Evolutionary conservation across 2,797 vertebrate genomes (phyloP).

Genomic region (Hafferia zeledoni): DNA sequence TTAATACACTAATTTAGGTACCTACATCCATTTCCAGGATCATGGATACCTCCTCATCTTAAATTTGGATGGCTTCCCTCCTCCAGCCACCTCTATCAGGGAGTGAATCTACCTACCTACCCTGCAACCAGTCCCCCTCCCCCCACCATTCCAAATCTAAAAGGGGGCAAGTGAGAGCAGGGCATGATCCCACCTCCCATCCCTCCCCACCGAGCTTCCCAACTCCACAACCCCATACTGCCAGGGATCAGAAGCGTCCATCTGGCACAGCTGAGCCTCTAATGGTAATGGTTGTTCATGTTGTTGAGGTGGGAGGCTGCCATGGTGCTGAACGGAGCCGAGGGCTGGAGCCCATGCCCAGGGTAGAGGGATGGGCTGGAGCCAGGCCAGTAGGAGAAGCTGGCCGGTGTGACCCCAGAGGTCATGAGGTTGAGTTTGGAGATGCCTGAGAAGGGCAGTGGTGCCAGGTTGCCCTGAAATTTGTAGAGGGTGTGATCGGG

Average conservation of each 20-base stretch:
- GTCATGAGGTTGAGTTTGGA: slow-evolving; percentile 96
- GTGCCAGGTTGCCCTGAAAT: slow-evolving; percentile 92
- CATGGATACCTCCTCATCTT: not conserved
- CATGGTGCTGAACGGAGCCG: slow-evolving; percentile 82
- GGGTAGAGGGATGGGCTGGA: slow-evolving; percentile 89
- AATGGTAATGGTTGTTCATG: slow-evolving; percentile 92
- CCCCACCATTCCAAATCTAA: not conserved
- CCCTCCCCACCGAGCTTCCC: not conserved
- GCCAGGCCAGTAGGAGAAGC: slow-evolving; percentile 96
- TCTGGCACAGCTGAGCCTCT: slow-evolving; percentile 36
- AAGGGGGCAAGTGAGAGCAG: not conserved
- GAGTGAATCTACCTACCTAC: not conserved
- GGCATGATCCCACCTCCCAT: not conserved
- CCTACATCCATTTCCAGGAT: rapidly evolving
- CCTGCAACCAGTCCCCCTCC: not conserved
- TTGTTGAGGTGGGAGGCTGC: slow-evolving; percentile 88
- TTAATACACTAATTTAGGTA: not conserved
- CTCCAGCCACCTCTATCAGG: not conserved
- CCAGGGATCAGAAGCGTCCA: not conserved
- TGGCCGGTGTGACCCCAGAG: slow-evolving; percentile 85
- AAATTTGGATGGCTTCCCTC: not conserved
- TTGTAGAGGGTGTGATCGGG: slow-evolving; percentile 90
- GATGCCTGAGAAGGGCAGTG: slow-evolving; percentile 91
- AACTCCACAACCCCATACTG: not conserved
- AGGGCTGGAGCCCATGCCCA: slow-evolving; percentile 87